Evolutionary conservation across 2,113 vertebrate genomes (phyloP).

Genomic region (Craseonycteris thonglongyai): DNA sequence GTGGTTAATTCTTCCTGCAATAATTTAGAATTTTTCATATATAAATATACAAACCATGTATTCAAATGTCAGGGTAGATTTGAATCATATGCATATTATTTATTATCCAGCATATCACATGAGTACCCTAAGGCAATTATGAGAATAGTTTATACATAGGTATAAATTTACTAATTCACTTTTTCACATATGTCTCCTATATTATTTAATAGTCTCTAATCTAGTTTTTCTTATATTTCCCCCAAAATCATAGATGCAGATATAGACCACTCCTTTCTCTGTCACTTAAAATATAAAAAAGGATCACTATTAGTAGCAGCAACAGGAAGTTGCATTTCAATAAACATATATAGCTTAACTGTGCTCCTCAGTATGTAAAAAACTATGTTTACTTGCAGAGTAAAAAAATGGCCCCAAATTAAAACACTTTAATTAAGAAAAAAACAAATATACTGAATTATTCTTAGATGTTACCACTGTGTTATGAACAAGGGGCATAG

Average conservation of each 20-base stretch:
- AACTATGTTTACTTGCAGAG: background rate
- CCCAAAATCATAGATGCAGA: background rate
- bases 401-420: background rate
- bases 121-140: background rate
- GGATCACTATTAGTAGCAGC: background rate
- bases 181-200: background rate
- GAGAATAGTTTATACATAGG: background rate
- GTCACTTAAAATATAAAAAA: background rate
- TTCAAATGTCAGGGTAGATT: background rate
- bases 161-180: background rate
- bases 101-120: background rate
- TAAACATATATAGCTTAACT: background rate
- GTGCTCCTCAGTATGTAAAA: background rate
- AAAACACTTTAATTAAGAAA: background rate
- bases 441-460: background rate
- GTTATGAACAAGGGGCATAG: background rate
- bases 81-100: background rate
- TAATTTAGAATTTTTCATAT: background rate
- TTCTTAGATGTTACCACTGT: background rate
- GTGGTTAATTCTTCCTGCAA: background rate
- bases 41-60: background rate
- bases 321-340: background rate
- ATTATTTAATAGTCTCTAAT: background rate
- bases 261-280: background rate
- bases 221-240: background rate